Conservation (phyloP, 1,140 invertebrate genomes). For the Eulimnadia texana region DNA sequence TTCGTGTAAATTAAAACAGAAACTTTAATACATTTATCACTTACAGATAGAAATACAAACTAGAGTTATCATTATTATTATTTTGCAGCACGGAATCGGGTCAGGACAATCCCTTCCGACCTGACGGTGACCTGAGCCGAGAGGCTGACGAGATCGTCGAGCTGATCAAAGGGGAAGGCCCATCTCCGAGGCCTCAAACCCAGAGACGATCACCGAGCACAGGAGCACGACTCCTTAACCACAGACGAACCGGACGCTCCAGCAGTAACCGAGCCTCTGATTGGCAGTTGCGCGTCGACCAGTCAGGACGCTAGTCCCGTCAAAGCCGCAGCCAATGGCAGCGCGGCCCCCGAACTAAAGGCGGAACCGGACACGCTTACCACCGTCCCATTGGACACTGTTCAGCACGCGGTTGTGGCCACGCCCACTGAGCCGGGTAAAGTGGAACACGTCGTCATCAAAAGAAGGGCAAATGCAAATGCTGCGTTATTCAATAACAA, state of each 20-base stretch:
- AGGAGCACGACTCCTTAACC: conserved; percentile 2
- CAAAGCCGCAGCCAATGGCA: conserved; percentile 24
- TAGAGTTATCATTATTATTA: conserved; percentile 26
- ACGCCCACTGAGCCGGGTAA: conserved; percentile 53
- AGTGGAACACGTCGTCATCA: conserved; percentile 67
- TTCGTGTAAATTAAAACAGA: too few relatives aligned
- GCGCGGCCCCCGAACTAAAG: conserved; percentile 22
- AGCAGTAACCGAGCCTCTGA: conserved; percentile 9
- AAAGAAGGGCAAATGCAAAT: conserved; percentile 83
- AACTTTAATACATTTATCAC: too few relatives aligned
- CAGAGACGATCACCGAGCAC: conserved; percentile 18
- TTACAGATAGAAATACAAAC: too few relatives aligned
- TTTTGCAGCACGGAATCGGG: conserved; percentile 75
- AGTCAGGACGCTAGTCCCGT: conserved; percentile 11
- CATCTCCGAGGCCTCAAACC: conserved; percentile 45
- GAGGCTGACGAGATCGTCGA: conserved; percentile 94
- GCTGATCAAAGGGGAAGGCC: conserved; percentile 79
- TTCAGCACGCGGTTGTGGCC: conserved; percentile 50
- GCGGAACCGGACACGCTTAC: conserved; percentile 19
- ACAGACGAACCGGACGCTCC: neutral
- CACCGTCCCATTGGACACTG: conserved; percentile 44
- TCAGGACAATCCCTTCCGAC: conserved; percentile 93
- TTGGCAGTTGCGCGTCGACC: conserved; percentile 7
- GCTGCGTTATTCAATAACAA: conserved; percentile 67
- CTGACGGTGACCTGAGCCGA: conserved; percentile 80